A percentile compares a stretch with the other conserved stretches of the same genome.
Conservation (phyloP, 2,113 vertebrate genomes). For the Melanerpes aurifrons region DNA sequence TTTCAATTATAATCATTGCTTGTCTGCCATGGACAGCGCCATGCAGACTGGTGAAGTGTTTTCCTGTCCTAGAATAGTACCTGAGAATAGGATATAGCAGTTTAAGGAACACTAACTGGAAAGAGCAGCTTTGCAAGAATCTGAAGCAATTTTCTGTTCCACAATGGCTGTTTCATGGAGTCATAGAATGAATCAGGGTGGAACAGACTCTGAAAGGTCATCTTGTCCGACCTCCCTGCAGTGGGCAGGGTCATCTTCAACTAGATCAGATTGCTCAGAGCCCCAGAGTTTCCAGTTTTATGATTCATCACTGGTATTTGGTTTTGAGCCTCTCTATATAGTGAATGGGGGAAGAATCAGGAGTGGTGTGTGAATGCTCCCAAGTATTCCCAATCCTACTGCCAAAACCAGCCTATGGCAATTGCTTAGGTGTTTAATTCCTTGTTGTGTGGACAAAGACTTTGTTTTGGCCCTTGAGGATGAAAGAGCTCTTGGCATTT, state of each 20-base stretch:
- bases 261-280: too few species aligned
- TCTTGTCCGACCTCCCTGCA: too few species aligned
- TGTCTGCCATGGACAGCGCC: not conserved
- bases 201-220: too few species aligned
- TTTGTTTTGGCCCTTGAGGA: not conserved
- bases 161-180: not conserved
- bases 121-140: not conserved
- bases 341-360: not conserved
- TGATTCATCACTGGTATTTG: not conserved
- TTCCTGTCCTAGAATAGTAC: not conserved
- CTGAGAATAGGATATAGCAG: not conserved
- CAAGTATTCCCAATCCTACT: not conserved
- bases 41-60: not conserved
- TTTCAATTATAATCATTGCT: not conserved
- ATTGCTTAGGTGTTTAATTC: not conserved
- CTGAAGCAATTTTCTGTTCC: not conserved
- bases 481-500: not conserved
- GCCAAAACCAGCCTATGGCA: not conserved
- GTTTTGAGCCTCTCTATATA: not conserved
- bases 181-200: too few species aligned
- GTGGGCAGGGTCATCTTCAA: too few species aligned
- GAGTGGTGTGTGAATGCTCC: fast-evolving
- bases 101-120: not conserved
- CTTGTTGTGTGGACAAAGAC: not conserved
- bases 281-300: not conserved